Evolutionary conservation across 2,888 invertebrate genomes (phyloP), one percentile per base, ranked within the genome.

Genomic region (Bugulina stolonifera): DNA sequence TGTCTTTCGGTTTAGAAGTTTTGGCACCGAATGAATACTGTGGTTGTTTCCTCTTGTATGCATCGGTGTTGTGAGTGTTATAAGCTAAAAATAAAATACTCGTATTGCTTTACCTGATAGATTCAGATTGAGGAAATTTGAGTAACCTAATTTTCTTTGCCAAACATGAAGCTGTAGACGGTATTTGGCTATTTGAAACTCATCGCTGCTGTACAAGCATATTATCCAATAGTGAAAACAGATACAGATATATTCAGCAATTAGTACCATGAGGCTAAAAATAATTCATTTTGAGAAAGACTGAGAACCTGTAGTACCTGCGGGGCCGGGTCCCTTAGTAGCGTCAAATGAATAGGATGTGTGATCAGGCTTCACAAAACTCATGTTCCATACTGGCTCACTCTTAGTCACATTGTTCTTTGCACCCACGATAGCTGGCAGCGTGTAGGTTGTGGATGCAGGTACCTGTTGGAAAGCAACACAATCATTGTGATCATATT

Each of bases 1-100:
- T 77, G 73, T 76, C 72, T 58, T 73, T 70, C n/a, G 76, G 75
- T 22, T 71, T 64, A 57, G 71, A 73, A 34, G 73, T 73, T 18
- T 77, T 72, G 0, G 77, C 77, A n/a, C 73, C 73, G 43, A 80
- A 72, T 22, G 77, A 75, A 73, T 75, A 78, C 43, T 77, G 76
- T 1, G 78, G 78, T 32, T 76, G 74, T n/a, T 74, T 74, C 25
- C 69, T 69, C 54, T 74, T 76, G 0, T 64, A 64, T 25, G 64
- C 2, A 32, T 64, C 64, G 3, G 64, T 64, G 34, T 64, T 64
- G 29, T 64, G 64, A 14, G 64, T 64, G 64, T 64, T 64, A 32
- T 64, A 64, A 2, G 64, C 64, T 64, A 32, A 5, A 32, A 64
- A n/a, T 5, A 43, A n/a, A n/a, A n/a, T n/a, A n/a, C n/a, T n/a